Conservation (phyloP, 2,888 invertebrate genomes). For the Nemoura dubitans region DNA sequence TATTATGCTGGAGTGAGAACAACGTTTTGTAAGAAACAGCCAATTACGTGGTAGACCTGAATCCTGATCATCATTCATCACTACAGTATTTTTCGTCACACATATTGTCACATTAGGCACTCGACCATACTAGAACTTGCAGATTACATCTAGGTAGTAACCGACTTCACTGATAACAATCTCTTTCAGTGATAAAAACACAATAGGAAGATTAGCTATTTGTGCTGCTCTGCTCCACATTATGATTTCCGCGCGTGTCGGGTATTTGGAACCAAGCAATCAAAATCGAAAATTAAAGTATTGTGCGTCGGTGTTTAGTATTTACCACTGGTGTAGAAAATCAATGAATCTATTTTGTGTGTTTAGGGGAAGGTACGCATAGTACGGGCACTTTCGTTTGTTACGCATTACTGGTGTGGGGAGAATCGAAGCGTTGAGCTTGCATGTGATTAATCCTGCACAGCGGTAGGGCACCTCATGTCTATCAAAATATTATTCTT, state of each 20-base stretch:
- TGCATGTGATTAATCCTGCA: too few relatives aligned
- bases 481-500: neutral
- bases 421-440: neutral
- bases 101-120: too few relatives aligned
- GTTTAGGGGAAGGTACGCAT: neutral
- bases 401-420: neutral
- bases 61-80: too few relatives aligned
- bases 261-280: neutral
- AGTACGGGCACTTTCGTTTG: neutral
- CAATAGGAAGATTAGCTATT: conserved; percentile 7
- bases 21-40: too few relatives aligned
- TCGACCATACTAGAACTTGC: neutral
- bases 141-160: neutral
- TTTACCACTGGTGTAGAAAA: neutral
- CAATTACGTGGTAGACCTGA: too few relatives aligned
- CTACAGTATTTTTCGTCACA: too few relatives aligned
- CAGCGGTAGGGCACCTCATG: neutral
- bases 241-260: neutral
- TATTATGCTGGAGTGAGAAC: too few relatives aligned
- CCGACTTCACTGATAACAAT: neutral
- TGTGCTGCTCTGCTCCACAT: neutral
- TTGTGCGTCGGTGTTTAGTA: too few relatives aligned
- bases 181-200: neutral
- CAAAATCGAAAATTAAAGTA: neutral
- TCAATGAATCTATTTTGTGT: neutral